Evolutionary conservation across 2,797 vertebrate genomes (phyloP), one percentile per base, ranked within the genome.

Genomic region (Cynopterus sphinx): DNA sequence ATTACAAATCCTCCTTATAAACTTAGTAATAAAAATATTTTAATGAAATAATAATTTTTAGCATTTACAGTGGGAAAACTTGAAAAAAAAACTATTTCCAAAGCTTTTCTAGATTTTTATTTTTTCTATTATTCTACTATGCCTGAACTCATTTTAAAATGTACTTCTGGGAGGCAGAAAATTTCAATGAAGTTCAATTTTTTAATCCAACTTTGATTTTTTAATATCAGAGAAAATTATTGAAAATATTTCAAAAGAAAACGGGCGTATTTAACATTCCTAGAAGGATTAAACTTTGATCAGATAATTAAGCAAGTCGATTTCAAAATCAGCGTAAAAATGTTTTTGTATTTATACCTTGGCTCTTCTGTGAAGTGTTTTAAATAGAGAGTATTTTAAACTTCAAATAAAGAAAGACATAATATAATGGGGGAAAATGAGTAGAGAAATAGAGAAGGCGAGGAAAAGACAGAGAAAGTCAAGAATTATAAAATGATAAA

Each of bases 281-380:
- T 71, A 82, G 84, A 92, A 87, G 92, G 74, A 87, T 83, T 88
- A 26, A 28, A 46, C 82, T 91, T 65, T 87, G 87, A 96, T 94
- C 51, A 96, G 86, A 88, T 96, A 78, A 95, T 95, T 78, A 85
- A 31, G 9, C 39, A 68, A 86, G 63, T 93, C 51, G 19, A 90
- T 53, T 86, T 93, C 86, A 84, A 96, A 96, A 92, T 88, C 85
- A 77, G 65, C 83, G 22, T 79, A 63, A 81, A 83, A 75, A 43
- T 87, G 28, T 74, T 81, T 92, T 78, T 51, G 1, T 71, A 53
- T 70, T 93, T 94, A 87, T 90, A 81, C 33, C 46, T 95, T 63
- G 9, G 63, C 26, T 85, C 36, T 93, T 91, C 57, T 65, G 10
- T 78, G 68, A 92, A 94, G 24, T 74, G 71, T 87, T 84, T 94